Evolutionary conservation across 2,888 invertebrate species (phyloP).

Genomic region (Cetonia aurata): DNA sequence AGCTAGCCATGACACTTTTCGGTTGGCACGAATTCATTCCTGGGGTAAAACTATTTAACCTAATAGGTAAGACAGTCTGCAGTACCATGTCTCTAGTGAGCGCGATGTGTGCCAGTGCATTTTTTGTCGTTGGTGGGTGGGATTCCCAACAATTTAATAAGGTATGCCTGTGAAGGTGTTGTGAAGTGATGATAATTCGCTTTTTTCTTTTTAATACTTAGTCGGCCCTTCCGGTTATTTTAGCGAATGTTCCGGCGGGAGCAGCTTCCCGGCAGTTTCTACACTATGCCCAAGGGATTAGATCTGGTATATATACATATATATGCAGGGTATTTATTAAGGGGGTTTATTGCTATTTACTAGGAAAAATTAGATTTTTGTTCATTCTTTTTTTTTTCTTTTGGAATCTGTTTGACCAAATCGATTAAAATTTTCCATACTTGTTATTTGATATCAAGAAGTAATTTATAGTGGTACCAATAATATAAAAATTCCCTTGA

Average conservation of each 20-base stretch:
- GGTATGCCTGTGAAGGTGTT: slow-evolving; percentile 60
- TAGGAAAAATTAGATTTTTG: no score
- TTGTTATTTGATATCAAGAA: no score
- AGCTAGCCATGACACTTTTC: slow-evolving; percentile 53
- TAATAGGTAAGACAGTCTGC: slow-evolving; percentile 70
- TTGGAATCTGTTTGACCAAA: no score
- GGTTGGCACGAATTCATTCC: slow-evolving; percentile 76
- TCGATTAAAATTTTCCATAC: no score
- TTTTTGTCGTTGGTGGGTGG: slow-evolving; percentile 76
- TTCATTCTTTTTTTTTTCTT: no score
- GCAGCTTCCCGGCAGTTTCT: slow-evolving; percentile 65
- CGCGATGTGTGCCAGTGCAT: slow-evolving; percentile 74
- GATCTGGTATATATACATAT: slow-evolving; percentile 27
- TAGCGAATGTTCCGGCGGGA: slow-evolving; percentile 65
- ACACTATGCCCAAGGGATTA: slow-evolving; percentile 65
- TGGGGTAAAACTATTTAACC: slow-evolving; percentile 67
- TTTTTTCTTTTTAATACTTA: slow-evolving; percentile 14
- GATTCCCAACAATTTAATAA: slow-evolving; percentile 70
- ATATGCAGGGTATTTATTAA: no score
- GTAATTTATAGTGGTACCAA: no score
- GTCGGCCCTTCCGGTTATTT: slow-evolving; percentile 60
- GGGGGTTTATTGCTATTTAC: no score
- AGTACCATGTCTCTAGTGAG: slow-evolving; percentile 70
- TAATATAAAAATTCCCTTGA: no score
- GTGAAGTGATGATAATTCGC: no score